Conservation (phyloP, 1,140 invertebrate species). For the Zelostemma sp. region DNA sequence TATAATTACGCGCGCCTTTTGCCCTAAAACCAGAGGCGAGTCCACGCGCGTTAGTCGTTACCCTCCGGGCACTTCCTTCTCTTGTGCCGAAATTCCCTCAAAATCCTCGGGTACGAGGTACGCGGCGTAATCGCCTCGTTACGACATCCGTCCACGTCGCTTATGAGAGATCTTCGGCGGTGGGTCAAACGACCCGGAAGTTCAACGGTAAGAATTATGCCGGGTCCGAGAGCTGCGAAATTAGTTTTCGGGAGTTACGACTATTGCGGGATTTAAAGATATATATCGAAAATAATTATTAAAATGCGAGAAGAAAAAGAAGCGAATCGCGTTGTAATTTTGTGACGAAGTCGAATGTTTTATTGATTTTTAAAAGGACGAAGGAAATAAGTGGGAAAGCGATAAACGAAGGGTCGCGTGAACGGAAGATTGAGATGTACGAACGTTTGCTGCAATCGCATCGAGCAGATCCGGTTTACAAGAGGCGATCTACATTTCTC, state of each 20-base stretch:
- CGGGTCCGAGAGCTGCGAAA: background rate
- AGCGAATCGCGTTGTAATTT: no score
- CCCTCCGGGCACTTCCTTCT: conserved; percentile 52
- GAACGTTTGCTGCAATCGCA: conserved; percentile 15
- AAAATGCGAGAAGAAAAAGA: no score
- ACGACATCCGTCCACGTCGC: conserved; percentile 39
- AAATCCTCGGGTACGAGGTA: conserved; percentile 51
- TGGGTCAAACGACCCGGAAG: conserved; percentile 29
- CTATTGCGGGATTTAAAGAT: no score
- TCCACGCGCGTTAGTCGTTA: conserved; percentile 39
- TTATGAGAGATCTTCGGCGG: conserved; percentile 32
- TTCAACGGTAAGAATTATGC: conserved; percentile 12
- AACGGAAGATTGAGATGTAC: conserved; percentile 14
- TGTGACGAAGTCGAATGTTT: background rate
- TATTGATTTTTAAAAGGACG: background rate
- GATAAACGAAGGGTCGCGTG: conserved; percentile 12
- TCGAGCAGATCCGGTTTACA: conserved; percentile 27
- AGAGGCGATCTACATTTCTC: conserved; percentile 26
- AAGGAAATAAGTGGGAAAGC: background rate
- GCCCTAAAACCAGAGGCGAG: conserved; percentile 43
- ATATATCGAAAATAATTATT: no score
- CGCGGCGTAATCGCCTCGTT: conserved; percentile 53
- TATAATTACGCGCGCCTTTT: conserved; percentile 66
- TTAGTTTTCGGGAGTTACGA: conserved; percentile 5
- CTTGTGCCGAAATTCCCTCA: conserved; percentile 45